These are phyloP conservation scores for Cotesia glomerata DNA, from an alignment of 1,140 invertebrate genomes.

Conservation along the genomic window DNA sequence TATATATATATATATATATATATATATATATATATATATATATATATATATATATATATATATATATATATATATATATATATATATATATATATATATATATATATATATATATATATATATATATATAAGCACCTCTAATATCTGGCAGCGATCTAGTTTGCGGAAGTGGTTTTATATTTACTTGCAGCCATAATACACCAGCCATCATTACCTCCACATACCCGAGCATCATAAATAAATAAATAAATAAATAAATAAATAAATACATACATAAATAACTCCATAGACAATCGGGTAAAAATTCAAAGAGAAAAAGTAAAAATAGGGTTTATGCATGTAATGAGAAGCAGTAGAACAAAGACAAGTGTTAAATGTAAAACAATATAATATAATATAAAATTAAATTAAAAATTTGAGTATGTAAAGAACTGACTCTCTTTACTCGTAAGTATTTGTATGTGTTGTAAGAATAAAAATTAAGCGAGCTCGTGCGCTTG, in stretches of 20 bases:
- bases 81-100: too few species aligned
- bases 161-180: constrained; percentile 46
- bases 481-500: constrained; percentile 33
- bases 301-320: too few species aligned
- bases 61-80: too few species aligned
- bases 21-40: constrained; percentile 26
- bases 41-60: too few species aligned
- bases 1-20: constrained; percentile 36
- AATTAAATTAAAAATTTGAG: neutral
- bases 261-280: neutral
- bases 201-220: neutral
- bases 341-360: neutral
- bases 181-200: neutral
- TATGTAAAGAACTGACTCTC: neutral
- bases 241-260: too few species aligned
- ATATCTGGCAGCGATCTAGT: constrained; percentile 53
- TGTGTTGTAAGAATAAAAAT: neutral
- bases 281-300: too few species aligned
- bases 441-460: neutral
- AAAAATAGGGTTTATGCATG: neutral
- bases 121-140: constrained; percentile 42
- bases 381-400: too few species aligned
- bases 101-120: too few species aligned
- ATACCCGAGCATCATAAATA: neutral
- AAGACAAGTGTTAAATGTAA: too few species aligned